Percentiles rank a stretch among this genome's conserved stretches.
Evolutionary conservation across 2,888 invertebrate genomes (phyloP).

Genomic region (Acleris emargana): DNA sequence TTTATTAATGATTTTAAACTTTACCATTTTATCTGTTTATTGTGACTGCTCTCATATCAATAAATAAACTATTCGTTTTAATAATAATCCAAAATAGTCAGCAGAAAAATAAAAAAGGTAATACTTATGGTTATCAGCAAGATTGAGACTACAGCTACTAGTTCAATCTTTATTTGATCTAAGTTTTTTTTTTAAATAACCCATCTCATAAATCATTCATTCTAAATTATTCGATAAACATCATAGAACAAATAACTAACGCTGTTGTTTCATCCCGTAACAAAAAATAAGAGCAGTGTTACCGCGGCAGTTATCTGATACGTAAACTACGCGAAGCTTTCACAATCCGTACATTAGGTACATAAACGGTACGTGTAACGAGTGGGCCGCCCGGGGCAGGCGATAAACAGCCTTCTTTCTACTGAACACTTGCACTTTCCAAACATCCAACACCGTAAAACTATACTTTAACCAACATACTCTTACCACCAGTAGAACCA

Average conservation of each 20-base stretch:
- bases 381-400: constrained; percentile 40
- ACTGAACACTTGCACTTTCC: constrained; percentile 47
- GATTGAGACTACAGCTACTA: too few species aligned
- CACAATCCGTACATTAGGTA: constrained; percentile 40
- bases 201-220: too few species aligned
- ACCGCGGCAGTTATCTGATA: constrained; percentile 32
- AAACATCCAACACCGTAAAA: constrained; percentile 47
- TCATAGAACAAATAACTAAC: neutral
- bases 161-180: too few species aligned
- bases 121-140: too few species aligned
- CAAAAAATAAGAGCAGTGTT: constrained; percentile 23
- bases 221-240: too few species aligned
- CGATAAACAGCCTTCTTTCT: constrained; percentile 50
- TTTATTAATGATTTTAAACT: too few species aligned
- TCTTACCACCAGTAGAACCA: neutral
- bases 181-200: too few species aligned
- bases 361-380: constrained; percentile 43
- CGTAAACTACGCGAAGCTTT: constrained; percentile 48
- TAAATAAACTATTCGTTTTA: too few species aligned
- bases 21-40: too few species aligned
- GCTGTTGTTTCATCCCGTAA: neutral
- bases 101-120: too few species aligned
- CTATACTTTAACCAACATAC: constrained; percentile 26
- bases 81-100: too few species aligned
- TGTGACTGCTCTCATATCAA: too few species aligned